Base-by-base conservation (phyloP, 2,888 invertebrate species). In the Tetranychus piercei region DNA sequence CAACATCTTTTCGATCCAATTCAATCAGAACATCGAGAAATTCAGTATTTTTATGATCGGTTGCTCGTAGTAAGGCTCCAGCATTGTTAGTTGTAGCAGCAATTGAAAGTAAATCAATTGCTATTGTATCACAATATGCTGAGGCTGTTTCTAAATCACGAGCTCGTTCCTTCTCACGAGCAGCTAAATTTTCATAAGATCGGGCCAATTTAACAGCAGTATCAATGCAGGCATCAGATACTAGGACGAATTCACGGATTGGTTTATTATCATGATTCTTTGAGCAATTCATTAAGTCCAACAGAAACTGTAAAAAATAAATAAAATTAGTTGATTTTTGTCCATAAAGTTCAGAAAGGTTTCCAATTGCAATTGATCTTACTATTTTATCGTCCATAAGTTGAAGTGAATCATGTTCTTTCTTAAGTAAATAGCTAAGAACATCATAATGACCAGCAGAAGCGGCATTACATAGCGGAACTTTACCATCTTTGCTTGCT, bases 171-270 rank as follows among this genome's bases (percentile, higher is more conserved):
- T 99, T 97, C 85, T 97, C 96, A 88, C 89, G 81, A 79, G 78
- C 77, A 6, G 77, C 89, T 80, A 92, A 89, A 80, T 93, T 92
- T 44, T 80, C 78, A 78, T 82, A 83, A 55, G 81, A 78, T 81
- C 92, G 92, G 0, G 96, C 95, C 78, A 99, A 85, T 84, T 99
- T 99, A 75, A 96, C 96, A 23, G 99, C 97, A 18, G 96, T 94
- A 82, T 99, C 97, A 44, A 97, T 95, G 0, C 97, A 97, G 5
- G 97, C 97, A n/a, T 95, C 94, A 0, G 96, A 96, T n/a, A 95
- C 92, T 76, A 99, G 85, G 44, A 99, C 90, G 82, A 99, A 99
- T 82, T 99, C 97, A 82, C 95, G 92, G 77, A 99, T 92, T 0
- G 97, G 95, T 80, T 91, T 90, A 83, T 97, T 95, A 81, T 93